Base-by-base conservation (phyloP, 2,113 vertebrate genomes). In the Crotalus horridus region DNA sequence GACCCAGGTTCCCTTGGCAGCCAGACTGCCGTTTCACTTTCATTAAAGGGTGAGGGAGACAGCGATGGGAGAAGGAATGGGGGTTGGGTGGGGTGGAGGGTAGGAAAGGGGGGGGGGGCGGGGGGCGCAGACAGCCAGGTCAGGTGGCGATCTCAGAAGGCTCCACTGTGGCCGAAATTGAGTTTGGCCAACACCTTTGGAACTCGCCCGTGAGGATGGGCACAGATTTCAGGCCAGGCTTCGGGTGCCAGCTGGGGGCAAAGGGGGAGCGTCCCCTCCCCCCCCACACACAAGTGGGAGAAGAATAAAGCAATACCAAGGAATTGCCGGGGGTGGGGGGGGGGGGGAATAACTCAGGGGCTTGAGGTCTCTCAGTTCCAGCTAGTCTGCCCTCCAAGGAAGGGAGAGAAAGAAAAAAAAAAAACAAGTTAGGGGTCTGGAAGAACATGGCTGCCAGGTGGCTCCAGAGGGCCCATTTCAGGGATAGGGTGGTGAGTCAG, bases 1-100 rank as follows among this genome's bases (percentile, higher is more conserved):
- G 90, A 92, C 93, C 88, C 93, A 74, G 91, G 93, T 92, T 92
- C 93, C 91, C 91, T 92, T 92, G 93, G 88, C 90, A 94, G 93
- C 93, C 88, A 64, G 90, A 61, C 48, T 56, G 81, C 58, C 88
- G 91, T 92, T 94, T 94, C 93, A 90, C 88, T 94, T 92, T 92
- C 85, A 23, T 59, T 91, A 91, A 92, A 85, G 93, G 89, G 33
- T 81, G 54, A 88, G 87, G 55, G 87, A 81, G 89, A 93, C 64
- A 59, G 89, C 93, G 91, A 91, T 87, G 43, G 64, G 85, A 87
- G 58, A 91, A 90, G 74, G 54, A 61, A 90, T 39, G 86, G 87
- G 39, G 55, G 12, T 3, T 3, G 55, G 13, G 55, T 15, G 61
- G 61, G 61, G 26, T 4, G 29, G 29, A n/a, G 11, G 11, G 61